Base-by-base conservation (phyloP, 2,888 invertebrate genomes). In the Branchellion lobata region DNA sequence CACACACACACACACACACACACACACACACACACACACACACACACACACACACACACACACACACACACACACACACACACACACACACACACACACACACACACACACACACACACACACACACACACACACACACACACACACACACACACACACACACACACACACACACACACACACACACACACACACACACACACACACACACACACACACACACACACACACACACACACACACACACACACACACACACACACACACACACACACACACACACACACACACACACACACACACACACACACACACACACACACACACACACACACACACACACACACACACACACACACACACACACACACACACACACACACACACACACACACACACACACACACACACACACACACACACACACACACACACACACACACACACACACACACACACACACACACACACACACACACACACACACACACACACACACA, bases 281-380 rank as follows among this genome's bases (percentile, higher is more conserved):
- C 40, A 40, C 40, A 40, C 40, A 40, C 40, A 40, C 40, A 40
- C 40, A 40, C 40, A 40, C 40, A 40, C 40, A 40, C 40, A 40
- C 40, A 40, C 40, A 40, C 40, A 40, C 40, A 40, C 40, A 40
- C 57, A 76, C 36, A 61, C 61, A 76, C 36, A 61, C 61, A 76
- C 36, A 76, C 61, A 76, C 27, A 76, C 61, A 76, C 36, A 61
- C 34, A 76, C 36, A 76, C 61, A 76, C 24, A 76, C 33, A 76
- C 34, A 3, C 27, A 76, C 29, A 75, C 31, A 76, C 57, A 76
- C 29, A 76, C 5, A 40, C 40, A 5, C 57, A 76, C 34, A 76
- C 57, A 76, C 29, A 57, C 57, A 76, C 34, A 47, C 57, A 76
- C 24, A 76, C 57, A 76, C 21, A 57, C 8, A 57, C 21, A 57